Conservation (phyloP, 2,113 vertebrate species). For the Potamarius usumacintae region DNA sequence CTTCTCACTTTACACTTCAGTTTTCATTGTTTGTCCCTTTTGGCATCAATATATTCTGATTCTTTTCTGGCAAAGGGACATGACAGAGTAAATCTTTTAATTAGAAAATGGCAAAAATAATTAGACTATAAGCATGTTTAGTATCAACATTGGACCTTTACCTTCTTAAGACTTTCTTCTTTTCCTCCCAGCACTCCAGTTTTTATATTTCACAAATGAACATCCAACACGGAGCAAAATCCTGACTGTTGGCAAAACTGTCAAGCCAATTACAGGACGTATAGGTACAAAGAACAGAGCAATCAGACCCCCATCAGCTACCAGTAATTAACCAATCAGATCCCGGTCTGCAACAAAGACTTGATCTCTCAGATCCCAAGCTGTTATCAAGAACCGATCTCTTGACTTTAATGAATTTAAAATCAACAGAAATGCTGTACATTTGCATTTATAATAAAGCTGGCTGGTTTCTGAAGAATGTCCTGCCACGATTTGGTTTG, state of each 20-base stretch:
- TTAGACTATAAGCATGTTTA: background rate
- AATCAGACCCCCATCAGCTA: background rate
- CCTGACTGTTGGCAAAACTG: background rate
- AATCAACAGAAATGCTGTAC: too few relatives aligned
- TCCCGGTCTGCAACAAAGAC: background rate
- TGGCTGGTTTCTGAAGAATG: background rate
- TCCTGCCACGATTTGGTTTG: background rate
- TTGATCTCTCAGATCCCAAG: too few relatives aligned
- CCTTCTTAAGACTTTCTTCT: background rate
- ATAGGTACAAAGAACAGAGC: background rate
- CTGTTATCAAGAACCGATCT: background rate
- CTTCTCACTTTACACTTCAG: background rate
- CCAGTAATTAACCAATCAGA: background rate
- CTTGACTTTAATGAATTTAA: too few relatives aligned
- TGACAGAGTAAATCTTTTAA: background rate
- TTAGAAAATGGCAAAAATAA: background rate
- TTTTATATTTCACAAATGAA: background rate
- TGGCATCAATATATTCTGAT: background rate
- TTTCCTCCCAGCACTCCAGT: background rate
- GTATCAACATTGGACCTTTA: background rate
- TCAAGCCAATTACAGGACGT: background rate
- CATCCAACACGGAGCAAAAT: background rate
- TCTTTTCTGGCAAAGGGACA: background rate
- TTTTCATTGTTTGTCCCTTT: background rate
- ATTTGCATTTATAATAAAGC: too few relatives aligned